Conservation (phyloP, 2,888 invertebrate genomes). For the Cataglyphis rosenhaueri region DNA sequence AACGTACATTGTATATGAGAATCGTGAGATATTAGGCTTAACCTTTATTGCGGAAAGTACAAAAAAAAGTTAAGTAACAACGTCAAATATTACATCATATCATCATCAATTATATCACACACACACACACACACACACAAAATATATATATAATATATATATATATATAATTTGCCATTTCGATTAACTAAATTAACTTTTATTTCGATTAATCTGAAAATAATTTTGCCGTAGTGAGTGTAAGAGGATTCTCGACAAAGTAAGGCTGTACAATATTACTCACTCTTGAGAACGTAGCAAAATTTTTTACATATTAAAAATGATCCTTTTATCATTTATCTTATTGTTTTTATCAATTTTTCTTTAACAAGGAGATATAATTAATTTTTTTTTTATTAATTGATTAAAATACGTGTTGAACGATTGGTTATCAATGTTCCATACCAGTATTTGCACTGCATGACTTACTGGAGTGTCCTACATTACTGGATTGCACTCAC, state of each 20-base stretch:
- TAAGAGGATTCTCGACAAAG: not conserved
- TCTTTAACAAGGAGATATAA: not conserved
- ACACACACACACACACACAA: no score
- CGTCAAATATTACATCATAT: not conserved
- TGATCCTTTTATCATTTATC: not conserved
- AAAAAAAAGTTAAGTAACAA: not conserved
- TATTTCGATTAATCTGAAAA: not conserved
- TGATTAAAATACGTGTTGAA: not conserved
- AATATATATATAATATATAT: no score
- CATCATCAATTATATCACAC: no score
- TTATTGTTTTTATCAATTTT: not conserved
- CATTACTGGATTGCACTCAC: not conserved
- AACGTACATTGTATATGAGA: not conserved
- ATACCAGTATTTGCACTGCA: not conserved
- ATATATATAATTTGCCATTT: not conserved
- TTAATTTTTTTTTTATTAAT: not conserved
- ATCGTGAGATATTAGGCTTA: conserved; percentile 28
- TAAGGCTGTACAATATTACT: not conserved
- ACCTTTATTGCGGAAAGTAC: not conserved
- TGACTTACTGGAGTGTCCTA: not conserved
- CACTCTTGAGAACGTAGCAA: not conserved
- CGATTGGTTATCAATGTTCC: not conserved
- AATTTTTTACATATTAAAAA: not conserved
- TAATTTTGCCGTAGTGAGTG: conserved; percentile 5
- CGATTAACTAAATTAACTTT: not conserved